These are phyloP conservation scores for Diabrotica undecimpunctata DNA, from an alignment of 1,140 invertebrate species.

Conservation along the genomic window DNA sequence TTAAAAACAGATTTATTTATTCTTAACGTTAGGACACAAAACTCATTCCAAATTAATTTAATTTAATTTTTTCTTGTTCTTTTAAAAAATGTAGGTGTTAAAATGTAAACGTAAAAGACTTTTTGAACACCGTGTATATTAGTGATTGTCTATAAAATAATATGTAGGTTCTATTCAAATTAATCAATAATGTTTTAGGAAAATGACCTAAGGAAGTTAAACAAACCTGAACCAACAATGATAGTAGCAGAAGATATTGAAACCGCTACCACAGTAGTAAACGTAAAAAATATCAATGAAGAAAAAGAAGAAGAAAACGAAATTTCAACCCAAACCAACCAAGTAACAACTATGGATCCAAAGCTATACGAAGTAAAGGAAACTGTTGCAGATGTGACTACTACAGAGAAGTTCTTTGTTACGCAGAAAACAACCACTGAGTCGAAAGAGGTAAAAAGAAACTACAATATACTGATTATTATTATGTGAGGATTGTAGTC, in stretches of 20 bases:
- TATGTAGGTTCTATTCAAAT: too few relatives aligned
- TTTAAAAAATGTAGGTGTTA: too few relatives aligned
- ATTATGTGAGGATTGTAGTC: too few relatives aligned
- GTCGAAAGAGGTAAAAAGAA: neutral
- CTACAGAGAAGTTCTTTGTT: constrained; percentile 36
- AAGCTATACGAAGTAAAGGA: constrained; percentile 37
- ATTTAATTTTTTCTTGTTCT: too few relatives aligned
- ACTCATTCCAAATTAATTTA: too few relatives aligned
- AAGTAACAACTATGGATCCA: neutral
- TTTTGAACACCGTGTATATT: too few relatives aligned
- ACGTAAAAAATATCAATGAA: neutral
- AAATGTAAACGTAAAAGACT: too few relatives aligned
- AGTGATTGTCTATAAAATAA: too few relatives aligned
- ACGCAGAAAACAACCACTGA: constrained; percentile 27
- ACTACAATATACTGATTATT: neutral
- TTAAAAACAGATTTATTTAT: too few relatives aligned
- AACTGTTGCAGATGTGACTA: constrained; percentile 35
- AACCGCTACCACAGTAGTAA: constrained; percentile 2
- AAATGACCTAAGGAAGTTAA: neutral
- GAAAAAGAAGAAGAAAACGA: constrained; percentile 12
- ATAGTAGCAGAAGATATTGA: neutral
- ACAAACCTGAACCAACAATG: neutral
- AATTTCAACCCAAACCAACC: constrained; percentile 11
- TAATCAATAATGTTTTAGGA: too few relatives aligned
- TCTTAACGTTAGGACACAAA: too few relatives aligned